These are phyloP conservation scores for Scrobipalpa atriplicella DNA, from an alignment of 2,888 invertebrate species.

Conservation along the genomic window DNA sequence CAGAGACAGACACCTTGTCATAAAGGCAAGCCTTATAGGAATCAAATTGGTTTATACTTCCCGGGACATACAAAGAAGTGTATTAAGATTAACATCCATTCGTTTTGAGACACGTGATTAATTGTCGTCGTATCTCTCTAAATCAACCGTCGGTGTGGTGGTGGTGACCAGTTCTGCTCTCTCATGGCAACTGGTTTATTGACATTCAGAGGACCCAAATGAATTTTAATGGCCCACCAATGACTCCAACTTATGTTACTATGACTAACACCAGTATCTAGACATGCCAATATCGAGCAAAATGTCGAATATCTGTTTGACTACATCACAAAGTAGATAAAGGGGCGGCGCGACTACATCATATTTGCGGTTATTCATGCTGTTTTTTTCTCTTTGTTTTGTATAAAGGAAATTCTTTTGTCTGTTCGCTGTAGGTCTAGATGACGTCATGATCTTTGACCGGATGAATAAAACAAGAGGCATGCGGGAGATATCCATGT, in stretches of 20 bases:
- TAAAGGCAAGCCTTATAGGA: no score
- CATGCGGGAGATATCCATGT: constrained; percentile 41
- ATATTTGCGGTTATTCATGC: no score
- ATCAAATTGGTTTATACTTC: no score
- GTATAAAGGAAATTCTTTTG: constrained; percentile 23
- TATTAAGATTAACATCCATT: constrained; percentile 30
- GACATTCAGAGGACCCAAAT: constrained; percentile 59
- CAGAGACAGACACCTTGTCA: no score
- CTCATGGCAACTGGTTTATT: constrained; percentile 58
- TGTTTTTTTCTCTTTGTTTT: neutral
- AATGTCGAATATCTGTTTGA: neutral
- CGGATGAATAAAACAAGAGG: constrained; percentile 61
- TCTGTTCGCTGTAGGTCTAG: constrained; percentile 22
- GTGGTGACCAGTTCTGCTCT: constrained; percentile 39
- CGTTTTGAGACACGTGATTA: constrained; percentile 49
- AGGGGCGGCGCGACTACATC: no score
- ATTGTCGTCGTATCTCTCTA: no score
- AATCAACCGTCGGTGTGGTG: no score
- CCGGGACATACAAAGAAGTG: neutral
- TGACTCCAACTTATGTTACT: constrained; percentile 34
- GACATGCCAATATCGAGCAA: neutral
- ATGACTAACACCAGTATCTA: neutral
- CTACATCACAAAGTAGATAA: neutral
- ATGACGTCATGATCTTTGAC: constrained; percentile 56
- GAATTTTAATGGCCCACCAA: constrained; percentile 59